Conservation (phyloP, 2,797 vertebrate species). For the Gallinago nigripennis region DNA sequence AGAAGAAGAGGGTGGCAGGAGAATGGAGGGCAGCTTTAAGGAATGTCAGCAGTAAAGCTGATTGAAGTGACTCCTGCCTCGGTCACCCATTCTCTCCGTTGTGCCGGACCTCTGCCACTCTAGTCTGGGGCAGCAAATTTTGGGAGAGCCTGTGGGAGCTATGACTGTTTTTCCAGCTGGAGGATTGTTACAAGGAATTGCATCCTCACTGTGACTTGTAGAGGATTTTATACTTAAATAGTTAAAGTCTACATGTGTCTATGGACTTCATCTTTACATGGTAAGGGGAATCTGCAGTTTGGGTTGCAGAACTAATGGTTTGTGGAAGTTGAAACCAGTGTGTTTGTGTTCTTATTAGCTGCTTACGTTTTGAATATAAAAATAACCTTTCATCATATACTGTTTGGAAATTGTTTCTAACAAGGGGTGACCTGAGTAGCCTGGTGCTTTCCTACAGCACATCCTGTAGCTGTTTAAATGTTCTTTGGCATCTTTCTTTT, state of each 20-base stretch:
- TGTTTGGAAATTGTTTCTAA: background rate
- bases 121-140: background rate
- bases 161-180: background rate
- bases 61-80: background rate
- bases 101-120: background rate
- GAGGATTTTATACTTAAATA: background rate
- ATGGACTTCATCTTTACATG: background rate
- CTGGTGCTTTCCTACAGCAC: constrained; percentile 10
- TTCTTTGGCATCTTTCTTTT: background rate
- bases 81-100: background rate
- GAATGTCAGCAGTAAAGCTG: background rate
- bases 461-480: constrained; percentile 32
- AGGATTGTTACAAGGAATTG: background rate
- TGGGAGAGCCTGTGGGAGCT: background rate
- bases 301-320: background rate
- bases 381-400: background rate
- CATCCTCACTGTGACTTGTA: background rate
- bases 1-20: background rate
- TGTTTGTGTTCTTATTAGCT: background rate
- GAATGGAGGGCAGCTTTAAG: background rate
- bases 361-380: background rate
- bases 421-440: background rate
- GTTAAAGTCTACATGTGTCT: background rate
- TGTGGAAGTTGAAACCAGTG: background rate
- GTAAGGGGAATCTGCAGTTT: background rate